phyloP scores from a whole-genome alignment of 2,113 vertebrate species.

The Pagrus major region DNA sequence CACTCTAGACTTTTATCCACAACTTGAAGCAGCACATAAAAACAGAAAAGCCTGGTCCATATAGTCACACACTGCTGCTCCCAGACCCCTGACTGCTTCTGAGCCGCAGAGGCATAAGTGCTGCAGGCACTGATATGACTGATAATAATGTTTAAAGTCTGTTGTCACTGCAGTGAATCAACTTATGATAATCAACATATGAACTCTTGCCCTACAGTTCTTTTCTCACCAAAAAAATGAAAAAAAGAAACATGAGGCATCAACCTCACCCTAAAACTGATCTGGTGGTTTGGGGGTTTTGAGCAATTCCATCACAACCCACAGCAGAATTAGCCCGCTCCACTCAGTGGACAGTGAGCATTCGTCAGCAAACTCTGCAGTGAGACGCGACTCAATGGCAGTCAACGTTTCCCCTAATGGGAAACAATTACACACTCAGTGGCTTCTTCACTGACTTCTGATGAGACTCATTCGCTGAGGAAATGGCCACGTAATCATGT shows the following conservation, averaged over 20 bases:
- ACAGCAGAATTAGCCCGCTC: slow-evolving; percentile 51
- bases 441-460: slow-evolving; percentile 83
- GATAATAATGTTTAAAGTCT: slow-evolving; percentile 45
- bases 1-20: background rate
- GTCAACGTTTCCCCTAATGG: slow-evolving; percentile 78
- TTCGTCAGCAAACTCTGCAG: slow-evolving; percentile 78
- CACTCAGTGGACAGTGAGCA: slow-evolving; percentile 66
- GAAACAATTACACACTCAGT: slow-evolving; percentile 86
- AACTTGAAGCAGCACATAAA: background rate
- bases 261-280: slow-evolving; percentile 34
- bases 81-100: slow-evolving; percentile 18
- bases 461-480: slow-evolving; percentile 82
- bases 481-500: slow-evolving; percentile 84
- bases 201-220: slow-evolving; percentile 53
- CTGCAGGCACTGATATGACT: slow-evolving; percentile 37
- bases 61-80: background rate
- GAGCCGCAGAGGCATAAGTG: slow-evolving; percentile 16
- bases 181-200: slow-evolving; percentile 40
- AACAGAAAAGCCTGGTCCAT: background rate
- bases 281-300: slow-evolving; percentile 53
- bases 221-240: background rate
- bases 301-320: slow-evolving; percentile 67
- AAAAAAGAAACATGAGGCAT: slow-evolving; percentile 28
- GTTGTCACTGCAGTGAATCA: slow-evolving; percentile 48
- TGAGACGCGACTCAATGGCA: slow-evolving; percentile 69